Percentiles rank a stretch among this genome's conserved stretches.
Evolutionary conservation across 2,113 vertebrate genomes (phyloP).

Genomic region (Tamias sibiricus): DNA sequence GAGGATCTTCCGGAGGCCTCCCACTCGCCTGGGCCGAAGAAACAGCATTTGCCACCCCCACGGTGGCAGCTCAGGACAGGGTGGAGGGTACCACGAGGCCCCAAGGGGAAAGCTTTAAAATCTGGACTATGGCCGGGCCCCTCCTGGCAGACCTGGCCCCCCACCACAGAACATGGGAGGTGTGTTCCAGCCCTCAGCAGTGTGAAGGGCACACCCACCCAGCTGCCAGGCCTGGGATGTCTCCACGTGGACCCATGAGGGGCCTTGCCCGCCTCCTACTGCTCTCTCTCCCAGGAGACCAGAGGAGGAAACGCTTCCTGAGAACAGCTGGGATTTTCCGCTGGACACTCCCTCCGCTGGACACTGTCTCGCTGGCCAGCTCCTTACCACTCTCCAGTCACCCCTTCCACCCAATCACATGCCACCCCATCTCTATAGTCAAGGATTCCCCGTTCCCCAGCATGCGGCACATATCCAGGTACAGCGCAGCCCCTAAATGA

Average conservation of each 20-base stretch:
- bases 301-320: conserved; percentile 70
- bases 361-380: neutral
- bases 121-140: conserved; percentile 53
- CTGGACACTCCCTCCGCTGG: conserved; percentile 14
- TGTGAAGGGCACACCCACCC: conserved; percentile 31
- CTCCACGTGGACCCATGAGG: neutral
- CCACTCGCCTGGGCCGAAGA: conserved; percentile 62
- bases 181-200: conserved; percentile 42
- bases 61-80: conserved; percentile 57
- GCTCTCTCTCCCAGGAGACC: conserved; percentile 49
- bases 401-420: neutral
- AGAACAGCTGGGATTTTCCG: conserved; percentile 69
- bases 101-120: conserved; percentile 62
- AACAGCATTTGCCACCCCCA: conserved; percentile 73
- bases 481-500: neutral
- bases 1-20: conserved; percentile 76
- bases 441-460: neutral
- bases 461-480: neutral
- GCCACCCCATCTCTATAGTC: neutral
- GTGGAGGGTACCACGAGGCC: conserved; percentile 34
- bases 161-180: neutral
- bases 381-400: neutral
- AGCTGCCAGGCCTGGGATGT: conserved; percentile 40
- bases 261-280: conserved; percentile 30
- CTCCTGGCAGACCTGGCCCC: neutral